These are phyloP conservation scores for Tachycineta bicolor DNA, from an alignment of 2,113 vertebrate species.

Conservation along the genomic window DNA sequence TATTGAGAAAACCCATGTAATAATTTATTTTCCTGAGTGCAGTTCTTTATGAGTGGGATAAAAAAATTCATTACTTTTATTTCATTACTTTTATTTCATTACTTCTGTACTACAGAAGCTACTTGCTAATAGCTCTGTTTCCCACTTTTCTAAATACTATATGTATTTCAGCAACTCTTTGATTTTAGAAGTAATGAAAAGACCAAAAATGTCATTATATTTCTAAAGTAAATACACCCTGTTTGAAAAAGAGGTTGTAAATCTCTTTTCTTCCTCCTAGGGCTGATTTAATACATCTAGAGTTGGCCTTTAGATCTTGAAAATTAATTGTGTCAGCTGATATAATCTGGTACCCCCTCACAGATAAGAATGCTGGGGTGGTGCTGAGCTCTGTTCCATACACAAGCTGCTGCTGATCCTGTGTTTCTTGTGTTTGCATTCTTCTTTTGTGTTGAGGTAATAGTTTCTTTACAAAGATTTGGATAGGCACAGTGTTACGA, in stretches of 20 bases:
- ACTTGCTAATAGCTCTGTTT: background rate
- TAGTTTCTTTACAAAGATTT: background rate
- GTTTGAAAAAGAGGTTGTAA: background rate
- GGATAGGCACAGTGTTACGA: accelerated
- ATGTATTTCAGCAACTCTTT: background rate
- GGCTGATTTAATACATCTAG: background rate
- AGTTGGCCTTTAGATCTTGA: background rate
- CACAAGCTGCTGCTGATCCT: background rate
- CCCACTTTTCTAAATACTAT: background rate
- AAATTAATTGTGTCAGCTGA: background rate
- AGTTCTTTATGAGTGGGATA: background rate
- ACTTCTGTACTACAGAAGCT: background rate
- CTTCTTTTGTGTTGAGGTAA: background rate
- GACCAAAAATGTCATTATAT: background rate
- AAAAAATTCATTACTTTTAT: background rate
- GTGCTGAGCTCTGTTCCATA: background rate
- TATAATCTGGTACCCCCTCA: background rate
- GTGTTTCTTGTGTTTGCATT: background rate
- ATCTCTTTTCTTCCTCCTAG: background rate
- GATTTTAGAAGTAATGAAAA: background rate
- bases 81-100: background rate
- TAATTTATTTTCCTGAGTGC: background rate
- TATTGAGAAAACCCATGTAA: background rate
- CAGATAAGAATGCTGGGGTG: background rate
- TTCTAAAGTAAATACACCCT: background rate